Evolutionary conservation across 1,140 invertebrate species (phyloP), one percentile per base, ranked within the genome.

Genomic region (Brachionus asplanchnoidis): DNA sequence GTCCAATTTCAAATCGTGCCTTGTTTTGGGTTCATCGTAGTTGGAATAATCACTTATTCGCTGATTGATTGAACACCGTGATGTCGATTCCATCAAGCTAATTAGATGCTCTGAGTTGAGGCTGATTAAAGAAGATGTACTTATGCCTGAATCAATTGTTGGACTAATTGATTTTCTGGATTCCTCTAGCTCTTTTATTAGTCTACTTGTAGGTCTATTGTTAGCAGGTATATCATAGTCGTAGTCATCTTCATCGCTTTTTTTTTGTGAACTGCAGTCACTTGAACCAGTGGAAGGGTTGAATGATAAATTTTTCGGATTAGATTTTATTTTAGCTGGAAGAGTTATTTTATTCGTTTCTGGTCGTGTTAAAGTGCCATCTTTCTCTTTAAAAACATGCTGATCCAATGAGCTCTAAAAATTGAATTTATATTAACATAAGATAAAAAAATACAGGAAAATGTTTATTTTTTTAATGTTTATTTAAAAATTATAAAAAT

Each of bases 61-160:
- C 32, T 77, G 73, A 50, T 77, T 50, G 4, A 77, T 20, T 4
- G 40, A 50, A 20, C 42, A 77, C n/a, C 68, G 32, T 42, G 36
- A 40, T 40, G 36, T 3, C 32, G 28, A 44, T 40, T 40, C 32
- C 5, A 20, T 2, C 36, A 60, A 60, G 36, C 32, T 70, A 28
- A 70, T 70, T 44, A 78, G 17, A 78, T 32, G 7, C 7, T 60
- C 53, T 60, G 53, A 65, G n/a, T 68, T 68, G 26, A 82, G 53
- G 20, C 36, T 44, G 14, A 82, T 68, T 7, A 82, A 36, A 12
- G 79, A 82, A 9, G 79, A 82, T 68, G 79, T 82, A 56, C 79
- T 82, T 23, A 82, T 82, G 6, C 79, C 79, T 36, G 79, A 82
- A 26, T 82, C 79, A 28, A 82, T 82, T 11, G 79, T 82, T 46